A percentile compares a stretch with the other conserved stretches of the same genome.
Conservation (phyloP, 2,797 vertebrate genomes). For the Echeneis naucrates region DNA sequence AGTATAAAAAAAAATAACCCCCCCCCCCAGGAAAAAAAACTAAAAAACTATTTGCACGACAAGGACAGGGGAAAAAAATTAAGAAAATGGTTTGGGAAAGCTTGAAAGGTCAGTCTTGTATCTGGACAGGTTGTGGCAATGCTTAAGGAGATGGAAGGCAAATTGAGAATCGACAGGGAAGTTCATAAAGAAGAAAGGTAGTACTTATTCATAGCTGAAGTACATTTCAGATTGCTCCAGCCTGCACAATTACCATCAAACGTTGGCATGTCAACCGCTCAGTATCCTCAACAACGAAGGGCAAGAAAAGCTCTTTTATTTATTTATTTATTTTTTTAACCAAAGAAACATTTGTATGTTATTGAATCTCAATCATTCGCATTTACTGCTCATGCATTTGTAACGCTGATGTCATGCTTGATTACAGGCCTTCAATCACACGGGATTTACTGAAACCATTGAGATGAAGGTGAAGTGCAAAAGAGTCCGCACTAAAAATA, state of each 20-base stretch:
- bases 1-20: no score
- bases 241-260: slow-evolving; percentile 31
- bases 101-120: not conserved
- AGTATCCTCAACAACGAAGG: slow-evolving; percentile 9
- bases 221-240: not conserved
- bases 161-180: not conserved
- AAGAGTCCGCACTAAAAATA: slow-evolving; percentile 13
- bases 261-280: not conserved
- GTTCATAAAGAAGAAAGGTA: not conserved
- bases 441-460: slow-evolving; percentile 39
- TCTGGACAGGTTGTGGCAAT: not conserved
- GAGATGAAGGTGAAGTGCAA: slow-evolving; percentile 17
- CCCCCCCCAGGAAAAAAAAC: no score
- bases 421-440: slow-evolving; percentile 64
- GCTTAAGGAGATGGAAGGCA: not conserved
- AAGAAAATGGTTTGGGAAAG: not conserved
- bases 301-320: slow-evolving; percentile 9
- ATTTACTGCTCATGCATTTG: slow-evolving; percentile 40
- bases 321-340: not conserved
- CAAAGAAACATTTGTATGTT: slow-evolving; percentile 9
- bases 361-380: slow-evolving; percentile 30
- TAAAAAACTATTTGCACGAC: not conserved
- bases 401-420: slow-evolving; percentile 35
- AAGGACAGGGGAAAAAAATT: not conserved
- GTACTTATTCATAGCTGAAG: not conserved